Conservation (phyloP, 2,797 vertebrate species). For the Leptatherina wallacei region DNA sequence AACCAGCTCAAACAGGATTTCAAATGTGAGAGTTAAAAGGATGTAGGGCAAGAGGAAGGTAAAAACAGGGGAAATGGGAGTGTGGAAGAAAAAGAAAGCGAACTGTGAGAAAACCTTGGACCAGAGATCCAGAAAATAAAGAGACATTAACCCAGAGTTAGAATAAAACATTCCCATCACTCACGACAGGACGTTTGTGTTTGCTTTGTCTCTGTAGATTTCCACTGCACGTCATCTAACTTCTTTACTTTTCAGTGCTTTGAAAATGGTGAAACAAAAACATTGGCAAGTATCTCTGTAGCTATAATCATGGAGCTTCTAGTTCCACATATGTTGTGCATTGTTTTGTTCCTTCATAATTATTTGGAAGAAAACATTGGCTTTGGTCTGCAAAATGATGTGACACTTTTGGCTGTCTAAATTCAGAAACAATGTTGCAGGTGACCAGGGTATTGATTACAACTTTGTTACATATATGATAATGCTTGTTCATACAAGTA, state of each 20-base stretch:
- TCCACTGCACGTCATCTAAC: conserved; percentile 20
- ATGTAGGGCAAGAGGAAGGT: conserved; percentile 21
- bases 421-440: too few relatives aligned
- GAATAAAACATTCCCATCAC: conserved; percentile 35
- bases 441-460: too few relatives aligned
- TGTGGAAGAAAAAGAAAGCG: conserved; percentile 19
- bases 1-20: conserved; percentile 71
- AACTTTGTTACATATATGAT: too few relatives aligned
- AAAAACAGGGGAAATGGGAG: conserved; percentile 28
- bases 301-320: conserved; percentile 3
- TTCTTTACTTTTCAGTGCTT: conserved; percentile 14
- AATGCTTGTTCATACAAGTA: too few relatives aligned
- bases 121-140: conserved; percentile 31
- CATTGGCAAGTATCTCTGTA: neutral
- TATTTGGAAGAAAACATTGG: neutral
- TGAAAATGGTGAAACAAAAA: conserved; percentile 19
- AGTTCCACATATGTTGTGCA: neutral
- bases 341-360: neutral
- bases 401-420: too few relatives aligned
- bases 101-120: conserved; percentile 21
- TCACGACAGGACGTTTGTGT: conserved; percentile 50
- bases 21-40: conserved; percentile 36
- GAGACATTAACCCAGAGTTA: conserved; percentile 44
- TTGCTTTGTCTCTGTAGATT: conserved; percentile 47
- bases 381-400: neutral